phyloP scores from a whole-genome alignment of 2,888 invertebrate genomes.

The Ectropis crepuscularia region DNA sequence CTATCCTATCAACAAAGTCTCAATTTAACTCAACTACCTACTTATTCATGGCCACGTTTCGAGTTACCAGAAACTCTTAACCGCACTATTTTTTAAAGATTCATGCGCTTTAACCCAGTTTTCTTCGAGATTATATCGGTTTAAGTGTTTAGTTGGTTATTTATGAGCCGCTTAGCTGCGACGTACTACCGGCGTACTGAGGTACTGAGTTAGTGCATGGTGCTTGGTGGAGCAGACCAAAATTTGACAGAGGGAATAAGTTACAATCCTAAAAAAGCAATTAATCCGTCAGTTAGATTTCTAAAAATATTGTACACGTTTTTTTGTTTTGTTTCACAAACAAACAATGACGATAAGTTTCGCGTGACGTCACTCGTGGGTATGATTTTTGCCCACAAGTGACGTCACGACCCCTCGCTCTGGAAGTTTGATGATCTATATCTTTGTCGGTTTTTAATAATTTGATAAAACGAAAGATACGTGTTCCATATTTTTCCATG shows the following conservation, averaged over 20 bases:
- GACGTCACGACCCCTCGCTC: too few relatives aligned
- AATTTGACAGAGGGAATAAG: background rate
- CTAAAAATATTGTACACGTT: too few relatives aligned
- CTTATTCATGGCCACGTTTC: conserved; percentile 25
- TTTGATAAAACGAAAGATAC: too few relatives aligned
- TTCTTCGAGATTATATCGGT: conserved; percentile 52
- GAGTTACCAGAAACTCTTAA: conserved; percentile 13
- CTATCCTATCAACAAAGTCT: conserved; percentile 2
- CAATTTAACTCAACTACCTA: background rate
- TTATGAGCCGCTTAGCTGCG: conserved; percentile 48
- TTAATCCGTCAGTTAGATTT: too few relatives aligned
- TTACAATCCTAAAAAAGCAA: too few relatives aligned
- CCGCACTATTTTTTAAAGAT: conserved; percentile 35
- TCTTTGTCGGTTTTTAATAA: too few relatives aligned
- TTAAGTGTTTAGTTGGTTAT: conserved; percentile 56
- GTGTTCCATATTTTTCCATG: too few relatives aligned
- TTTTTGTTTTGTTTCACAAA: too few relatives aligned
- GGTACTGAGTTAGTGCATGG: conserved; percentile 1
- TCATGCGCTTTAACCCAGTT: conserved; percentile 47
- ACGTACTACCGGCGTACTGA: conserved; percentile 24
- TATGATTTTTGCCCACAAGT: too few relatives aligned
- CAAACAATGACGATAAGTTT: too few relatives aligned
- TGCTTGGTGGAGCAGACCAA: conserved; percentile 2
- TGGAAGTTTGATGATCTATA: too few relatives aligned
- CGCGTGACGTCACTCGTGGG: too few relatives aligned